Conservation (phyloP, 2,113 vertebrate genomes). For the Lampris incognitus region DNA sequence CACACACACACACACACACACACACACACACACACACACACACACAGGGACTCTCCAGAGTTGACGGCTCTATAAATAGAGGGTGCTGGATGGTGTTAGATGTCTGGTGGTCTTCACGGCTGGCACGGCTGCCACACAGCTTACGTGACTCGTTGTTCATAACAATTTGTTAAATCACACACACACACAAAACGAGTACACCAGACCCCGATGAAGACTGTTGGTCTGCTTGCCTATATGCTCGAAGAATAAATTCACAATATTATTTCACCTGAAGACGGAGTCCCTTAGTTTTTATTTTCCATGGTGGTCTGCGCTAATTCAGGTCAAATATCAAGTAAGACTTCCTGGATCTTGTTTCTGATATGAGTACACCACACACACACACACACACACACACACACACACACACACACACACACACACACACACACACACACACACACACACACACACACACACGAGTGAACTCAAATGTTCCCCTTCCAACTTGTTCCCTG, state of each 20-base stretch:
- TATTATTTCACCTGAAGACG: no score
- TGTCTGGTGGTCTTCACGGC: conserved; percentile 43
- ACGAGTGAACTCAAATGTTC: not conserved
- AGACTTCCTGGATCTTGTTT: no score
- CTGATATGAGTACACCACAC: not conserved
- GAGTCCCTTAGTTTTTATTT: no score
- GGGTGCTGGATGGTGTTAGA: conserved; percentile 27
- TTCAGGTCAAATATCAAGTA: no score
- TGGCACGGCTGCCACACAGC: not conserved
- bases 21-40: conserved; percentile 23
- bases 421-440: conserved; percentile 9
- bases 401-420: conserved; percentile 18
- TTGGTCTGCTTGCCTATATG: no score
- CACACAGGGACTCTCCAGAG: conserved; percentile 4
- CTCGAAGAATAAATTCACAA: no score
- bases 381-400: not conserved
- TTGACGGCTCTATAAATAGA: conserved; percentile 43
- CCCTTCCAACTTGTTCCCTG: not conserved
- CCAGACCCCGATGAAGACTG: no score
- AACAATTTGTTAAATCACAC: not conserved
- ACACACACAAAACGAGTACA: not conserved
- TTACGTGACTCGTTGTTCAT: not conserved
- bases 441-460: conserved; percentile 16
- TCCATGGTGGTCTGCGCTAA: no score
- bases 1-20: conserved; percentile 8